phyloP scores from a whole-genome alignment of 2,797 vertebrate species.

The Chelon auratus region DNA sequence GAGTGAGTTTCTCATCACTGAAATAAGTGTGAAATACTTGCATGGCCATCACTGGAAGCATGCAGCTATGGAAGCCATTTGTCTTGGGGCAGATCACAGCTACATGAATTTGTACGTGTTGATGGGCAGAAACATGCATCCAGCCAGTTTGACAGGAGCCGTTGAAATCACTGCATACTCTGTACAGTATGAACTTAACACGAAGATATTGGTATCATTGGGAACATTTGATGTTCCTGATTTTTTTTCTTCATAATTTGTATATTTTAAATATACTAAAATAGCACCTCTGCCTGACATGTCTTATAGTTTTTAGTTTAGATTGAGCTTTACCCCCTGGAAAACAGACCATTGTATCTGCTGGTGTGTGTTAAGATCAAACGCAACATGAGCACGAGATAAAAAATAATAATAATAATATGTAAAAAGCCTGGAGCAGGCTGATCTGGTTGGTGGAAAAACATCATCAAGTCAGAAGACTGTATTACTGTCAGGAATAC shows the following conservation, averaged over 20 bases:
- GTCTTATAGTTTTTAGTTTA: too few relatives aligned
- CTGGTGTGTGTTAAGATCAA: not conserved
- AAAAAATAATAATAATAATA: conserved; percentile 6
- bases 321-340: too few relatives aligned
- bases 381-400: not conserved
- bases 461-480: not conserved
- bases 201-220: not conserved
- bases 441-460: not conserved
- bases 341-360: not conserved
- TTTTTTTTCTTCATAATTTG: not conserved
- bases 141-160: not conserved
- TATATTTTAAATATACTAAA: too few relatives aligned
- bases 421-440: conserved; percentile 7
- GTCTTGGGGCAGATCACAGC: conserved; percentile 20
- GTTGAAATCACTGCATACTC: not conserved
- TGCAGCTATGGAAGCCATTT: conserved; percentile 22
- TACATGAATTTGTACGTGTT: conserved; percentile 13
- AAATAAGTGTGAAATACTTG: conserved; percentile 23
- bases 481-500: not conserved
- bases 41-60: conserved; percentile 4
- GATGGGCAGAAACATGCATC: not conserved
- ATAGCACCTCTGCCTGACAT: too few relatives aligned
- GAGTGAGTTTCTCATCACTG: conserved; percentile 9
- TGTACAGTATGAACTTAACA: not conserved
- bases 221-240: not conserved